Conservation (phyloP, 2,113 vertebrate genomes). For the Rhadina sibilatrix region DNA sequence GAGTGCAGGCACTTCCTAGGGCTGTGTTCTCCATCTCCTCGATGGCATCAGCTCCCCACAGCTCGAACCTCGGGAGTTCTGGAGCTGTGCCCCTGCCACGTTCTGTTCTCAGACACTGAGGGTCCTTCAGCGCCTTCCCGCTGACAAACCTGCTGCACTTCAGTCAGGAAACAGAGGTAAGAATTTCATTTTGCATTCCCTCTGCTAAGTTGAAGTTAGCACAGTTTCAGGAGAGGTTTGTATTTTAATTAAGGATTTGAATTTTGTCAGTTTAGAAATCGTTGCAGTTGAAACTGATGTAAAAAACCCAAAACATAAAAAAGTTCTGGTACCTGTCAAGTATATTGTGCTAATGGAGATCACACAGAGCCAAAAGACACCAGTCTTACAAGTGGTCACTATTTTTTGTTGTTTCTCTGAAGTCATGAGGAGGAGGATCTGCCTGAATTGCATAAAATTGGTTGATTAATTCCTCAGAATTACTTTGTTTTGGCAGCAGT, state of each 20-base stretch:
- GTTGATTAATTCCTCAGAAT: not conserved
- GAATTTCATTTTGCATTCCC: not conserved
- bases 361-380: not conserved
- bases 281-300: not conserved
- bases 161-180: not conserved
- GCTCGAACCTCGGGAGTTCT: not conserved
- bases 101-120: not conserved
- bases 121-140: not conserved
- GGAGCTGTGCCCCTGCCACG: not conserved
- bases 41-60: not conserved
- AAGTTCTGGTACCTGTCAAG: not conserved
- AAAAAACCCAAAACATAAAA: too few species aligned
- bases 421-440: not conserved
- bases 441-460: not conserved
- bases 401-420: not conserved
- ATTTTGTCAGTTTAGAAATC: not conserved
- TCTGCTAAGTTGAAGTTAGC: not conserved
- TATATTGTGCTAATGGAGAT: not conserved
- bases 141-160: not conserved
- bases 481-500: not conserved
- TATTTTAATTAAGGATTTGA: not conserved
- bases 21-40: not conserved
- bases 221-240: not conserved
- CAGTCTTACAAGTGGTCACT: not conserved
- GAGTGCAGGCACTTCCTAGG: not conserved